These are phyloP conservation scores for Phyllopteryx taeniolatus DNA, from an alignment of 2,113 vertebrate genomes.

Conservation along the genomic window DNA sequence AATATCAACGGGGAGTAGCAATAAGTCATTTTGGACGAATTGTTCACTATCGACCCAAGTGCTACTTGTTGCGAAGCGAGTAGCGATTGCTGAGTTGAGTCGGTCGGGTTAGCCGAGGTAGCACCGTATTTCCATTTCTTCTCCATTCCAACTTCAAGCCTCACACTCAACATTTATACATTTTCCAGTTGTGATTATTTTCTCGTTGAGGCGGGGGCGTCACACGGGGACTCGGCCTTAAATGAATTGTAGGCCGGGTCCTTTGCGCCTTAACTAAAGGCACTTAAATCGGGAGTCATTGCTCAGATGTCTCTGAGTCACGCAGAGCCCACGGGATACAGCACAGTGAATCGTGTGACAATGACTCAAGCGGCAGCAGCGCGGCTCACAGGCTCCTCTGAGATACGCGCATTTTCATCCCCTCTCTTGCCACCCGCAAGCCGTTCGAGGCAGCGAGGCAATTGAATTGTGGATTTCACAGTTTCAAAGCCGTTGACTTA, in stretches of 20 bases:
- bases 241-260: conserved; percentile 24
- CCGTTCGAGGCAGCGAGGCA: conserved; percentile 43
- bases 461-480: conserved; percentile 23
- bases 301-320: conserved; percentile 63
- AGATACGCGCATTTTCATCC: conserved; percentile 55
- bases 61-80: too few relatives aligned
- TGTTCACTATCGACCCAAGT: too few relatives aligned
- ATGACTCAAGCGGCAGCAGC: conserved; percentile 65
- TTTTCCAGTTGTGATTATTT: neutral
- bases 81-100: too few relatives aligned
- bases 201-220: neutral
- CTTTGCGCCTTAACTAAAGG: conserved; percentile 36
- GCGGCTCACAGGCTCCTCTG: conserved; percentile 60
- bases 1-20: too few relatives aligned
- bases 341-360: conserved; percentile 66
- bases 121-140: too few relatives aligned
- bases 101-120: too few relatives aligned
- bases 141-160: too few relatives aligned
- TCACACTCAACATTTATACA: neutral
- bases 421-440: conserved; percentile 37
- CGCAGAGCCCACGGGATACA: conserved; percentile 51
- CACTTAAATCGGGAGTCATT: conserved; percentile 38
- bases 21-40: too few relatives aligned
- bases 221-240: neutral
- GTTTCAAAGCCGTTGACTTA: neutral